Base-by-base conservation (phyloP, 2,888 invertebrate species). In the Hirtodrosophila confusa region DNA sequence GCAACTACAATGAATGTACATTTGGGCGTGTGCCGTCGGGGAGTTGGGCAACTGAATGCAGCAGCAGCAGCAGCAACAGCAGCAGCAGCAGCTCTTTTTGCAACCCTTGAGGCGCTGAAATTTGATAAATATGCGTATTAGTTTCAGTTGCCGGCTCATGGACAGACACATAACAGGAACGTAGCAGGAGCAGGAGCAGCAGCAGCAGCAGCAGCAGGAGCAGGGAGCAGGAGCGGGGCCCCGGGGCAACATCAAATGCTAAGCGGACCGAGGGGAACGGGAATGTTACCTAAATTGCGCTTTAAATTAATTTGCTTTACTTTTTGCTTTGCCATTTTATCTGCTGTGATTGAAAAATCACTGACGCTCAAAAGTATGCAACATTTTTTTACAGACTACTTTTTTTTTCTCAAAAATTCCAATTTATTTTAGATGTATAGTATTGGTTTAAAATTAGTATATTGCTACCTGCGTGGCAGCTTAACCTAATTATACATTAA, bases 41-140 rank as follows among this genome's bases (percentile, higher is more conserved):
- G 35, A 9, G 9, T 9, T 24, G 23, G 17, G 41, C 33, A 36
- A 27, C 39, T 50, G 50, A 54, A 36, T 66, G 67, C 56, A 12
- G 45, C 33, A 1, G 41, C 40, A 51, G 48, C 36, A 48, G 41
- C 36, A 1, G 41, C 40, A 51, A 47, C 36, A 48, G 41, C 36
- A 45, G 24, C 53, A 47, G 62, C 62, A 71, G 62, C 48, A 47
- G 53, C 68, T 57, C 60, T 54, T 50, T 68, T 69, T 80, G 66
- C 71, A 72, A 75, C 82, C 84, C 76, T 78, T 75, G 67, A 66
- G 72, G 86, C 80, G 48, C 35, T 72, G 80, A 86, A 84, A 86
- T 85, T 85, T 84, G 78, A 86, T 84, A 83, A 84, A 86, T 88
- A 83, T 84, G 83, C 88, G 88, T 88, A 88, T 84, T 88, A 88